Conservation (phyloP, 2,113 vertebrate genomes). For the Danionella cerebrum region DNA sequence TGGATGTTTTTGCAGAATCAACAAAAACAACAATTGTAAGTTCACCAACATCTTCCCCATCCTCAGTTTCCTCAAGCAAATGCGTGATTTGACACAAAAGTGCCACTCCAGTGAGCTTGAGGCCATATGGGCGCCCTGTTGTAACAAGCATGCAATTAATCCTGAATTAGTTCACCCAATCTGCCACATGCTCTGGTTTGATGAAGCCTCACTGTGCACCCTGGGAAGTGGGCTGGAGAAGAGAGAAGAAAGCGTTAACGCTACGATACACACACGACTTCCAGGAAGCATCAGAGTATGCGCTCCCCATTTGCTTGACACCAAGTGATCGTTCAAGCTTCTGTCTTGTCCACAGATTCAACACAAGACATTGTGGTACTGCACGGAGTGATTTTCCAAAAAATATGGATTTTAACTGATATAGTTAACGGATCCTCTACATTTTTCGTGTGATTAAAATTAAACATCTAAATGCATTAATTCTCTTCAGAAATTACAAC, state of each 20-base stretch:
- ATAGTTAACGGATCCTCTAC: too few species aligned
- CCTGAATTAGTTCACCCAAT: conserved; percentile 45
- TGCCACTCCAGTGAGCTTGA: conserved; percentile 33
- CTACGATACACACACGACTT: conserved; percentile 15
- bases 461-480: too few species aligned
- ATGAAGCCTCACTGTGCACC: conserved; percentile 20
- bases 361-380: not conserved
- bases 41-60: not conserved
- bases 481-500: too few species aligned
- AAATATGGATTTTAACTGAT: too few species aligned
- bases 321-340: conserved; percentile 16
- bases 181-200: conserved; percentile 28
- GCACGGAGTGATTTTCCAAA: too few species aligned
- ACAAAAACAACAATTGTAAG: not conserved
- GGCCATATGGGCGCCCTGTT: conserved; percentile 43
- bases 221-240: not conserved
- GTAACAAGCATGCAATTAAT: conserved; percentile 44
- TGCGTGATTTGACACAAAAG: conserved; percentile 32
- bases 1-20: conserved; percentile 14
- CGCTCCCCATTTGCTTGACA: conserved; percentile 35
- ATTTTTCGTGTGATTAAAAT: too few species aligned
- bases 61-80: conserved; percentile 9
- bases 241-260: conserved; percentile 1
- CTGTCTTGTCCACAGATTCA: not conserved
- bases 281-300: conserved; percentile 39